Percentiles rank a stretch among this genome's conserved stretches.
These are phyloP conservation scores for Tiliacea citrago DNA, from an alignment of 2,888 invertebrate genomes.

Conservation along the genomic window DNA sequence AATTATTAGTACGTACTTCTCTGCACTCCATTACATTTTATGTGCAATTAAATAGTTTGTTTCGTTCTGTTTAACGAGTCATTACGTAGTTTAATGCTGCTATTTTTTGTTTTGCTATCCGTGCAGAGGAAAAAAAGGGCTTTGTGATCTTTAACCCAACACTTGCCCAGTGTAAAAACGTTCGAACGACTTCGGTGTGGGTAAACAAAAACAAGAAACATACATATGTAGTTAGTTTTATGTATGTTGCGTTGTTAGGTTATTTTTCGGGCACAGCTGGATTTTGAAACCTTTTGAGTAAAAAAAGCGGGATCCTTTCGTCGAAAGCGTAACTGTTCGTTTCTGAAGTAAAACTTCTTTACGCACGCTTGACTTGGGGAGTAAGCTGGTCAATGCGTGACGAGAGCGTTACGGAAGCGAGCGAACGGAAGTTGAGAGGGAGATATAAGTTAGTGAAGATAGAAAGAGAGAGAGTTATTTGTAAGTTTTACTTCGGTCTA, in stretches of 20 bases:
- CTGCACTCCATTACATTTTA: slow-evolving; percentile 39
- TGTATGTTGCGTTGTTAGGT: background rate
- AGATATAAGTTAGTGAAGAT: too few species aligned
- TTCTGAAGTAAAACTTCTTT: too few species aligned
- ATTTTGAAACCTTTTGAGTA: too few species aligned
- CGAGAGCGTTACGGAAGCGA: too few species aligned
- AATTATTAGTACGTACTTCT: slow-evolving; percentile 42
- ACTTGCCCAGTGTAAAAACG: background rate
- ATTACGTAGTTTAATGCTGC: slow-evolving; percentile 21
- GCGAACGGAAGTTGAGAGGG: too few species aligned
- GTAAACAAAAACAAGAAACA: slow-evolving; percentile 7
- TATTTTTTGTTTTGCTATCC: slow-evolving; percentile 23
- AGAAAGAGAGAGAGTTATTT: too few species aligned
- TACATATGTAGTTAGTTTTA: background rate
- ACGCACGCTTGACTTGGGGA: too few species aligned
- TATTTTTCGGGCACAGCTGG: too few species aligned
- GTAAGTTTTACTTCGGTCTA: too few species aligned
- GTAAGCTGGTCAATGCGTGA: too few species aligned
- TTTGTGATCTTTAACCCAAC: slow-evolving; percentile 33
- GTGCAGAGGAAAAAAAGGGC: background rate
- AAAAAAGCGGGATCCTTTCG: too few species aligned
- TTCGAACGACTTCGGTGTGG: background rate
- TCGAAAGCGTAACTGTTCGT: too few species aligned
- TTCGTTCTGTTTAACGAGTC: slow-evolving; percentile 39
- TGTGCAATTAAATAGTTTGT: slow-evolving; percentile 51